Conservation (phyloP, 1,140 invertebrate species). For the Sarcophaga bullata region DNA sequence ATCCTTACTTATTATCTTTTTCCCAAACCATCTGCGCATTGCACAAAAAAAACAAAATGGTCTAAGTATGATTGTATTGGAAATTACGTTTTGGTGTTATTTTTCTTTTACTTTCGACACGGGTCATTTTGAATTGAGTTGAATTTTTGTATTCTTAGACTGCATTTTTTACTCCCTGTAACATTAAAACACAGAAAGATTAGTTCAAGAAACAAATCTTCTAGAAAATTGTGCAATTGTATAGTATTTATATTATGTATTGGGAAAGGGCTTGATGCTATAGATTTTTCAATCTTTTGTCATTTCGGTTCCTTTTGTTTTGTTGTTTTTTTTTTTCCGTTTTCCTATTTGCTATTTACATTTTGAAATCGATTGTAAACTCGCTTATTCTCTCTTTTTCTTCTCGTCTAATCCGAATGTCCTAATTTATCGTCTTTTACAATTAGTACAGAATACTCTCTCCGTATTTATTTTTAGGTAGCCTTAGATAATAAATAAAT, state of each 20-base stretch:
- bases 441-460: no score
- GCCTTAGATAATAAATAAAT: no score
- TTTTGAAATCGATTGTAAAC: not conserved
- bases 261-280: constrained; percentile 52
- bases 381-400: not conserved
- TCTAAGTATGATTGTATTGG: not conserved
- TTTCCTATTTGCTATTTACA: constrained; percentile 3
- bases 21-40: not conserved
- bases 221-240: constrained; percentile 64
- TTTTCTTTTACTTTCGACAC: not conserved
- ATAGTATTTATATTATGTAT: constrained; percentile 64
- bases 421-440: constrained; percentile 46
- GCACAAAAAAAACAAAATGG: constrained; percentile 5
- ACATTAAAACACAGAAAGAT: constrained; percentile 31
- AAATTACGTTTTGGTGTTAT: not conserved
- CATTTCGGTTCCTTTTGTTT: constrained; percentile 34
- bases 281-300: constrained; percentile 37
- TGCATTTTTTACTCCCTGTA: not conserved
- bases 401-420: constrained; percentile 37
- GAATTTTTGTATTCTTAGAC: not conserved
- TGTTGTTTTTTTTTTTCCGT: not conserved
- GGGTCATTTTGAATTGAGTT: not conserved
- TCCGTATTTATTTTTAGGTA: no score
- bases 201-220: constrained; percentile 51
- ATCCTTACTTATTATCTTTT: constrained; percentile 1